A percentile compares a stretch with the other conserved stretches of the same genome.
Evolutionary conservation across 2,797 vertebrate species (phyloP).

Genomic region (Clamator glandarius): DNA sequence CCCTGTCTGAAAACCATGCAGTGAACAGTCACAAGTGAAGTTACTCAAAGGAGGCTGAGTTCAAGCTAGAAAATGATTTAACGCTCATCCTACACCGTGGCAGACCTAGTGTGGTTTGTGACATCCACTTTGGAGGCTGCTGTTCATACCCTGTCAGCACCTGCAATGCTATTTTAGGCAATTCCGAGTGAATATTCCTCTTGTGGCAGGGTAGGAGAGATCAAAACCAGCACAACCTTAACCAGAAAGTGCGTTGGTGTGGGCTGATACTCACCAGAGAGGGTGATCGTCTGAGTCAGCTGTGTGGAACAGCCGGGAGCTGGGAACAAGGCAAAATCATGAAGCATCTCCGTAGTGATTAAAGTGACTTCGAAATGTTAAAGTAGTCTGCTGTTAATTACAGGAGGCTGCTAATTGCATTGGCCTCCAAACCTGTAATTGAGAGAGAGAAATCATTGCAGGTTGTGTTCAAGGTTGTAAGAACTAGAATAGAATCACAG

Average conservation of each 20-base stretch:
- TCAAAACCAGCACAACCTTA: background rate
- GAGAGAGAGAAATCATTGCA: background rate
- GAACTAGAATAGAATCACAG: fast-evolving
- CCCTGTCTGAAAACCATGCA: too few species aligned
- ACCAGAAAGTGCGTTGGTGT: fast-evolving
- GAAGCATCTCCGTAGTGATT: background rate
- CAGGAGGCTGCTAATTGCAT: background rate
- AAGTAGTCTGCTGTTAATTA: background rate
- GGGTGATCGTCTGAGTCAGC: background rate
- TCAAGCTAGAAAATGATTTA: background rate
- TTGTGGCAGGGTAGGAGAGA: background rate
- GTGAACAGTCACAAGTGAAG: too few species aligned
- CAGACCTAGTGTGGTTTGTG: fast-evolving
- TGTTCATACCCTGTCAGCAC: background rate
- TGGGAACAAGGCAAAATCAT: background rate
- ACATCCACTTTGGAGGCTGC: background rate
- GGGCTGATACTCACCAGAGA: fast-evolving
- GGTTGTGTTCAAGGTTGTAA: fast-evolving
- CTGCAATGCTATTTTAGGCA: background rate
- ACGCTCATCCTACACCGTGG: background rate
- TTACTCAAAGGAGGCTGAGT: too few species aligned
- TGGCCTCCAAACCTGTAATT: background rate
- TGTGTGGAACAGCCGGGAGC: background rate
- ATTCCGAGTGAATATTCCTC: background rate
- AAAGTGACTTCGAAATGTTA: background rate